Evolutionary conservation across 2,888 invertebrate genomes (phyloP), one percentile per base, ranked within the genome.

Genomic region (Andrena bucephala): DNA sequence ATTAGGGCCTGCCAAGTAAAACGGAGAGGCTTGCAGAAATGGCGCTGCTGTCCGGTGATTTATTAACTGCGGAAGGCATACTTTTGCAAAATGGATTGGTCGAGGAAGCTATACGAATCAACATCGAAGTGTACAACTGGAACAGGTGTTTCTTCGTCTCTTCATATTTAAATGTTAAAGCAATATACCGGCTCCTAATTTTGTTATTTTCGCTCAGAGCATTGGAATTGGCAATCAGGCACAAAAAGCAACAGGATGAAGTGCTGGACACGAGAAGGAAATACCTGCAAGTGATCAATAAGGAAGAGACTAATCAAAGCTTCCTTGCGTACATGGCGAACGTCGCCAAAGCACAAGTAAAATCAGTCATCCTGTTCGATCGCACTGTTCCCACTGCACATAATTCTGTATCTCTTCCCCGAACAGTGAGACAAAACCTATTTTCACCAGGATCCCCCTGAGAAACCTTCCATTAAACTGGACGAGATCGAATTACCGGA

Each of bases 61-160:
- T 95, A 0, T 94, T 95, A 81, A 97, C 97, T 84, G 97, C 97
- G 0, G 97, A 97, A 94, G 95, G 95, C 5, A 95, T 96, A 84
- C 94, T 97, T 16, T 94, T 97, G 52, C 96, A 96, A 91, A 96
- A 96, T 87, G 96, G 96, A 60, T 94, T 96, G 85, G 94, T 95
- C 33, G 96, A 96, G 91, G 95, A 96, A 90, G 97, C 97, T 3
- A 96, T 97, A 89, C 95, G 96, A 94, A 95, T 96, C 52, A 96
- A 97, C 93, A 94, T 97, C 20, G 95, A 96, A 87, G 95, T 96
- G 84, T 97, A 96, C 92, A 96, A 96, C 88, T 97, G 97, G 97
- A 96, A 96, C 87, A 95, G 96, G 96, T 96, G 93, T n/a, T 42
- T 60, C 42, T 42, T 13, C 1, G 42, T n/a, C 54, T 7, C 16